Base-by-base conservation (phyloP, 2,888 invertebrate genomes). In the Aricia artaxerxes region DNA sequence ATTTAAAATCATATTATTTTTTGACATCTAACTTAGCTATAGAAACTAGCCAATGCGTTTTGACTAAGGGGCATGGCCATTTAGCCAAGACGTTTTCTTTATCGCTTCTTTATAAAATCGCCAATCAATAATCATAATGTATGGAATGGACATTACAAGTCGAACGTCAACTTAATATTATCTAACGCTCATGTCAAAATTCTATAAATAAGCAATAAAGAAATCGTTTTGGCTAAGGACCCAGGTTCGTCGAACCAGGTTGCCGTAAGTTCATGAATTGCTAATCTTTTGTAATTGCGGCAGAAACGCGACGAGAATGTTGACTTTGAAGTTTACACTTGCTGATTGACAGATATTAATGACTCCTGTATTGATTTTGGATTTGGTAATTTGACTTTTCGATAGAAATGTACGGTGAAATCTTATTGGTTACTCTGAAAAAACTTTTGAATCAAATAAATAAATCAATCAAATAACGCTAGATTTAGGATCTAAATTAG, bases 221-320 rank as follows among this genome's bases (percentile, higher is more conserved):
- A 49, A 49, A 11, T 2, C 9, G 2, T 49, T 0, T 49, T 49
- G 49, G 11, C 49, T 9, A 49, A 49, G 9, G 9, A 9, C 9
- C 9, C 60, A 73, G 79, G 82, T 80, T 81, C 80, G 78, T 78
- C 80, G 80, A 80, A 81, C 82, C 76, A 49, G 44, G 79, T 53
- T 44, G 49, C 57, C 60, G 60, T 57, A 73, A 44, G 73, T 60
- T 78, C 78, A 78, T 78, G 78, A 78, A 78, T 73, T 78, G 73
- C 78, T 73, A 78, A 78, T 78, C 73, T 73, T 78, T 44, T 78
- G 60, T 73, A 78, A 77, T 60, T 7, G 78, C 31, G 49, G 57
- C 60, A 73, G 73, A 78, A 78, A 73, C 78, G 73, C 61, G 60
- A 57, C 73, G 24, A 60, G 60, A 40, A 73, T 44, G 61, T 49